A percentile compares a stretch with the other conserved stretches of the same genome.
These are phyloP conservation scores for Frieseomelitta varia DNA, from an alignment of 1,140 invertebrate genomes.

Conservation along the genomic window DNA sequence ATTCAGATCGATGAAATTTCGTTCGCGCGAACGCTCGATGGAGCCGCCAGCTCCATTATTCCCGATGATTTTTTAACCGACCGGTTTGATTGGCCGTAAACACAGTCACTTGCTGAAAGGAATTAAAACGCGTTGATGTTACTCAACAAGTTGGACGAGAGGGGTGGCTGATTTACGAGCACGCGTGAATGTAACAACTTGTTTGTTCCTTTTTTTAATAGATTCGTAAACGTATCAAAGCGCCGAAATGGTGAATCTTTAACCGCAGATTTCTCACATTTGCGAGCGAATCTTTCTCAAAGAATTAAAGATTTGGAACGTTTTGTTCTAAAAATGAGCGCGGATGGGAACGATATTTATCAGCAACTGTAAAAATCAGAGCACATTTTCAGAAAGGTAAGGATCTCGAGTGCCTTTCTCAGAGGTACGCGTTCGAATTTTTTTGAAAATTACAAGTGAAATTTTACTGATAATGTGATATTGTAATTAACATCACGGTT, in stretches of 20 bases:
- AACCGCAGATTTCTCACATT: not conserved
- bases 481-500: no score
- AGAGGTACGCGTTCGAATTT: no score
- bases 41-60: not conserved
- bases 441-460: no score
- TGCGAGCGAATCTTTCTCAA: not conserved
- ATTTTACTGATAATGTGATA: no score
- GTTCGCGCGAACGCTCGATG: not conserved
- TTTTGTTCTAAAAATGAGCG: not conserved
- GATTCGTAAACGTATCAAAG: not conserved
- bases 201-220: not conserved
- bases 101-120: not conserved
- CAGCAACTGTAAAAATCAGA: no score
- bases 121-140: not conserved
- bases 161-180: not conserved
- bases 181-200: not conserved
- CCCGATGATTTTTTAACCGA: not conserved
- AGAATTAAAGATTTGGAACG: no score
- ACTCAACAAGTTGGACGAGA: not conserved
- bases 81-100: not conserved
- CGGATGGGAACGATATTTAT: not conserved
- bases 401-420: not conserved
- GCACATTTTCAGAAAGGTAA: not conserved
- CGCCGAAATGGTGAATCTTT: not conserved
- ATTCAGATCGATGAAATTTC: not conserved